Conservation (phyloP, 2,888 invertebrate genomes). For the Margaritifera margaritifera region DNA sequence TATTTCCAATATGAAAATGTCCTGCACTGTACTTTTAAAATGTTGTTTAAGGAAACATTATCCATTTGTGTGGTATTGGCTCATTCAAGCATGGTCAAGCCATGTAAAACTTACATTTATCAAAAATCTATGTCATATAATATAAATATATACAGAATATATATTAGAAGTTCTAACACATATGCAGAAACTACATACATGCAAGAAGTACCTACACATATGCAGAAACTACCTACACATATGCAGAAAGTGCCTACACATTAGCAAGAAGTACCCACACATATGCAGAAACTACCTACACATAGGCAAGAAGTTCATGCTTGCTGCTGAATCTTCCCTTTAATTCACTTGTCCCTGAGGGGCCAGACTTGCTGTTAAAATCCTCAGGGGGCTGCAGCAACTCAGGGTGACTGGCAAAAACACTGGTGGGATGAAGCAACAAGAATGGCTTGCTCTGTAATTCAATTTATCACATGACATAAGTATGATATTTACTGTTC, state of each 20-base stretch:
- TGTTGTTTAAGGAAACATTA: no score
- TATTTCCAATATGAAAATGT: no score
- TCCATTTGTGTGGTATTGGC: no score
- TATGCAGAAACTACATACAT: no score
- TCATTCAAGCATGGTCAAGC: no score
- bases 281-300: conserved; percentile 77
- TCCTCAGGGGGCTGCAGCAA: conserved; percentile 80
- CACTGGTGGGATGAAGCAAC: conserved; percentile 91
- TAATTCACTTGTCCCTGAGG: conserved; percentile 49
- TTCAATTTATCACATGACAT: background rate
- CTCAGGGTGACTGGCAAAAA: conserved; percentile 88
- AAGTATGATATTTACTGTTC: background rate
- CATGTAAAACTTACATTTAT: no score
- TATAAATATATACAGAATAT: no score
- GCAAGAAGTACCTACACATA: no score
- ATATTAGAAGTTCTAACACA: no score
- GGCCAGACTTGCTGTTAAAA: conserved; percentile 34
- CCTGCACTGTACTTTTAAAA: no score
- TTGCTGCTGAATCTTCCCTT: conserved; percentile 78
- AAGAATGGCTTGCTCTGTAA: conserved; percentile 88
- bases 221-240: no score
- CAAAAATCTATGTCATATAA: no score
- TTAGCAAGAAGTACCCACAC: background rate
- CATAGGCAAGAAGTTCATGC: conserved; percentile 90
- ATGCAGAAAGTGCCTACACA: background rate